Evolutionary conservation across 2,888 invertebrate genomes (phyloP), one percentile per base, ranked within the genome.

Genomic region (Stenodera caucasica): DNA sequence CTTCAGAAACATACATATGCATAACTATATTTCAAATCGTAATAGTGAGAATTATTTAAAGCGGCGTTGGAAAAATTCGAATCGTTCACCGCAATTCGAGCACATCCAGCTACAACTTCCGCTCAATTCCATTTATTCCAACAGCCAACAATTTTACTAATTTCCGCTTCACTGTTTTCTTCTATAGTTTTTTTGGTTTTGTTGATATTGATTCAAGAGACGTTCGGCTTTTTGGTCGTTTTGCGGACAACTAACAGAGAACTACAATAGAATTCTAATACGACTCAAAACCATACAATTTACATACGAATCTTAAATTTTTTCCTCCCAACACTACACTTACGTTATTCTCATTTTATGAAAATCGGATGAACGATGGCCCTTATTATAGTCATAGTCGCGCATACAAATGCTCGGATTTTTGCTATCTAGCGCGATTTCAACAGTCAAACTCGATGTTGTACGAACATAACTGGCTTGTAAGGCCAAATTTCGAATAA

Each of bases 341-440:
- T 52, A n/a, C 33, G 29, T 53, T 53, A 53, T 23, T 32, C 21
- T 33, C 8, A 14, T 35, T 32, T 53, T 32, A 21, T 53, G 18
- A 14, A 23, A 53, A 53, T 32, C 33, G 53, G 32, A 53, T 53
- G 18, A 53, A 23, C 9, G 33, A 33, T 53, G 18, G 53, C n/a
- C 15, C 14, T 18, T 33, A 53, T 53, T 53, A 53, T 14, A 45
- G 21, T 9, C 1, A 18, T 45, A 45, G 12, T 23, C 21, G 11
- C 23, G 45, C 45, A 45, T 45, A 23, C 9, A 45, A 45, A 45
- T 23, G 12, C 23, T 9, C 12, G 8, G 21, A 2, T 21, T 45
- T 21, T 30, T 45, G 21, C 37, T 40, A 40, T 35, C 8, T n/a
- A n/a, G n/a, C n/a, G n/a, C n/a, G n/a, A n/a, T n/a, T n/a, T n/a